Evolutionary conservation across 1,140 invertebrate species (phyloP).

Genomic region (Palaemon carinicauda): DNA sequence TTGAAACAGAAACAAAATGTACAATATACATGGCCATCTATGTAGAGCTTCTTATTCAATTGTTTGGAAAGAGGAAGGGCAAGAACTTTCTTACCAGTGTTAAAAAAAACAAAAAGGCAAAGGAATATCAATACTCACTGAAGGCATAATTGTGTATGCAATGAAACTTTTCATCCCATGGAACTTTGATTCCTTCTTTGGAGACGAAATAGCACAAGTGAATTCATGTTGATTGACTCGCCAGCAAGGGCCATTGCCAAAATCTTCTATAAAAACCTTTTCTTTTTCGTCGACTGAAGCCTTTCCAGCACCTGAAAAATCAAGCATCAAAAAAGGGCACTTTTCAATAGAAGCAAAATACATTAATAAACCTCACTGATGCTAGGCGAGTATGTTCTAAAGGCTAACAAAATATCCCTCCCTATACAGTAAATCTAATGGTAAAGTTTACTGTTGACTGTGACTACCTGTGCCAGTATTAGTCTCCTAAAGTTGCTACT

Average conservation of each 20-base stretch:
- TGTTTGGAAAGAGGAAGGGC: too few species aligned
- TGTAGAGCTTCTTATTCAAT: too few species aligned
- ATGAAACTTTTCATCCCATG: conserved; percentile 98
- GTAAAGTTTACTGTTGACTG: too few species aligned
- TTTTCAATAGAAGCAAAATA: background rate
- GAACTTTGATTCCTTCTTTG: conserved; percentile 96
- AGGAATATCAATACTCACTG: conserved; percentile 68
- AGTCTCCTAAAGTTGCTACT: too few species aligned
- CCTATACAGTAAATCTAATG: too few species aligned
- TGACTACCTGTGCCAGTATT: too few species aligned
- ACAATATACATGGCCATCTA: too few species aligned
- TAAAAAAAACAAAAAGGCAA: too few species aligned
- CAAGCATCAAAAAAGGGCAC: background rate
- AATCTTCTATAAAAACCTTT: conserved; percentile 74
- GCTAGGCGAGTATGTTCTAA: too few species aligned
- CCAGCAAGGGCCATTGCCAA: conserved; percentile 47
- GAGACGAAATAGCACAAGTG: conserved; percentile 87
- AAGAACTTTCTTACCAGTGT: too few species aligned
- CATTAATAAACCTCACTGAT: background rate
- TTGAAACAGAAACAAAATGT: too few species aligned
- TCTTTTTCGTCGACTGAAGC: conserved; percentile 66
- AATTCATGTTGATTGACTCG: conserved; percentile 37
- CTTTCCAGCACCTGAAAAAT: conserved; percentile 38
- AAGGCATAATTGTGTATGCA: conserved; percentile 94
- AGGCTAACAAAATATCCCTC: too few species aligned